phyloP scores from a whole-genome alignment of 2,113 vertebrate species.

The Phalacrocorax carbo region DNA sequence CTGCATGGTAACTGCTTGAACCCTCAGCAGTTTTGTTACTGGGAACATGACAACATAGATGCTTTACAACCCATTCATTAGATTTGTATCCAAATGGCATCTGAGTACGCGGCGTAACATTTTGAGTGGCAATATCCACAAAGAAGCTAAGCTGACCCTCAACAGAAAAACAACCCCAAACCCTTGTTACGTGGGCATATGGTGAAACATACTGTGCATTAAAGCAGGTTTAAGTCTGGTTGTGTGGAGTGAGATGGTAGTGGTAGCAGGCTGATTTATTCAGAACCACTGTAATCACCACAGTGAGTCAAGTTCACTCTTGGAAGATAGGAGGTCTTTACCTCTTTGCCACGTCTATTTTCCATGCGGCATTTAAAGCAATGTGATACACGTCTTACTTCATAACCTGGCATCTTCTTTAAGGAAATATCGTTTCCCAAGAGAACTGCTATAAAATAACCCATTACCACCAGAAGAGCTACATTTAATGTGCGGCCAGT shows the following conservation, averaged over 20 bases:
- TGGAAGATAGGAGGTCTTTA: not conserved
- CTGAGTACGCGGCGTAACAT: accelerated
- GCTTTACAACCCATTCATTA: not conserved
- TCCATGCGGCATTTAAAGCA: not conserved
- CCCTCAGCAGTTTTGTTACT: not conserved
- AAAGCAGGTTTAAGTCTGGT: not conserved
- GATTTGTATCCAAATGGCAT: not conserved
- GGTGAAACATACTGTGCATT: not conserved
- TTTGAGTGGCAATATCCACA: not conserved
- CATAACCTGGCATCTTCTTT: not conserved
- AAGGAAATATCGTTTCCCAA: not conserved
- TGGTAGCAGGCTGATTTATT: not conserved
- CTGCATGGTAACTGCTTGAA: not conserved
- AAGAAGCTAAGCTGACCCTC: not conserved
- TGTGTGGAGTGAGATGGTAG: not conserved
- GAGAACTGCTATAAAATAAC: not conserved
- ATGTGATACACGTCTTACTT: not conserved
- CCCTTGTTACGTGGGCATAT: not conserved
- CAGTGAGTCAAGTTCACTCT: not conserved
- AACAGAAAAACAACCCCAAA: not conserved
- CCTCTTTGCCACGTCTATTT: not conserved
- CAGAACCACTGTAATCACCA: not conserved
- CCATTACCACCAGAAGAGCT: not conserved
- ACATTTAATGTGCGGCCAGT: not conserved
- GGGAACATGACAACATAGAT: not conserved